Evolutionary conservation across 2,888 invertebrate genomes (phyloP), one percentile per base, ranked within the genome.

Genomic region (Lumbricus terrestris): DNA sequence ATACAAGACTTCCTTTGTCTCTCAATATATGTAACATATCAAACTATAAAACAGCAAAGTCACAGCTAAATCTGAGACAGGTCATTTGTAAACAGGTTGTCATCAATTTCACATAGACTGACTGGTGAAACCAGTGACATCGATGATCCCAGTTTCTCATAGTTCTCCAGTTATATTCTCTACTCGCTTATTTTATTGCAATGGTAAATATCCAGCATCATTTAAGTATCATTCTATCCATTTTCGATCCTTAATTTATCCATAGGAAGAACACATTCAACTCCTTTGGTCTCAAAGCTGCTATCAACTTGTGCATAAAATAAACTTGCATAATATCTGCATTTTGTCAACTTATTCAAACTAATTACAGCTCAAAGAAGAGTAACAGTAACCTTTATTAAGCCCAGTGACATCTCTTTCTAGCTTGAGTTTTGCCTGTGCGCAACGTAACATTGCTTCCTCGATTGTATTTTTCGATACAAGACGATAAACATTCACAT

Each of bases 361-460:
- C 18, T 69, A 89, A n/a, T 33, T 34, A 37, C 5, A 35, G 18
- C 23, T 69, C 69, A 37, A 69, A 33, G 47, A 89, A 54, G 18
- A 35, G 54, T 6, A 89, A 89, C 89, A 20, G 33, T 85, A 34
- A 93, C 93, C 93, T 92, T 90, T 91, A 91, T 85, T 82, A 33
- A 29, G 42, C 23, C 91, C 90, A 34, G 95, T 96, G 89, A 99
- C 97, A 95, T 98, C 97, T 94, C 97, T 96, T 95, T 99, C 99
- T 38, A 99, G 95, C 94, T 97, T 97, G 42, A 99, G 96, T 95
- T 99, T 99, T 94, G 97, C 97, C 94, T 97, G 97, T 35, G 98
- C 98, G 93, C 98, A 96, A 94, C 97, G 96, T 93, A 97, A 96
- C 96, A 99, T 99, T 82, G 97, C 97, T 95, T 98, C 98, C 95